Evolutionary conservation across 2,113 vertebrate species (phyloP).

Genomic region (Semnornis frantzii): DNA sequence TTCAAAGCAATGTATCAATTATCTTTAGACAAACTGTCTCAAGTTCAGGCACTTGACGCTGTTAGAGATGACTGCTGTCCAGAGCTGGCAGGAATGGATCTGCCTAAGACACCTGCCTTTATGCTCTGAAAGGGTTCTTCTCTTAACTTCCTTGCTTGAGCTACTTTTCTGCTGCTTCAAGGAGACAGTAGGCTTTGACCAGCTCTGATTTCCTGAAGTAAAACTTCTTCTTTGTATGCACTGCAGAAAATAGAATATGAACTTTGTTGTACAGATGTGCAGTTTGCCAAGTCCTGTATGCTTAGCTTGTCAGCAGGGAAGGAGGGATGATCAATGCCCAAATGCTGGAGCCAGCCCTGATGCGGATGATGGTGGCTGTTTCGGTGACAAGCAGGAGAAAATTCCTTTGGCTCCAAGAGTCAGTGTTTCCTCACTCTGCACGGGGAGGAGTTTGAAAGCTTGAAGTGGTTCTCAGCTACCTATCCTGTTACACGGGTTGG

Average conservation of each 20-base stretch:
- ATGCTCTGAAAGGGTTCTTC: not conserved
- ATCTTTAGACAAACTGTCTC: constrained; percentile 2
- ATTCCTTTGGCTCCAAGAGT: constrained; percentile 54
- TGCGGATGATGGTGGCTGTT: not conserved
- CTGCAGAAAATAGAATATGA: not conserved
- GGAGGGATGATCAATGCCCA: not conserved
- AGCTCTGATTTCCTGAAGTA: not conserved
- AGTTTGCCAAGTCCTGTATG: constrained; percentile 25
- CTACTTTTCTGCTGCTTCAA: not conserved
- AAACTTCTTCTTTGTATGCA: constrained; percentile 1
- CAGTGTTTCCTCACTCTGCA: constrained; percentile 15
- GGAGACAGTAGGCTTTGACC: not conserved
- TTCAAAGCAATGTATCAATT: not conserved
- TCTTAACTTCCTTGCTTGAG: constrained; percentile 21
- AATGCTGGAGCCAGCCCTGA: not conserved
- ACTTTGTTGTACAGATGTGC: constrained; percentile 8
- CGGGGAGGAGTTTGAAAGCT: constrained; percentile 12
- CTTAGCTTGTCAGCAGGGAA: constrained; percentile 26
- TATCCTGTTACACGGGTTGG: not conserved
- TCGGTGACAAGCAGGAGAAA: constrained; percentile 54
- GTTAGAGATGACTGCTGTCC: not conserved
- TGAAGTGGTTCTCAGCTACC: constrained; percentile 57
- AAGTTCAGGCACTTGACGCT: not conserved
- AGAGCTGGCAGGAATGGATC: not conserved
- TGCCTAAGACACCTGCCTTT: not conserved